phyloP scores from a whole-genome alignment of 1,140 invertebrate genomes.

The Aphidius gifuensis region DNA sequence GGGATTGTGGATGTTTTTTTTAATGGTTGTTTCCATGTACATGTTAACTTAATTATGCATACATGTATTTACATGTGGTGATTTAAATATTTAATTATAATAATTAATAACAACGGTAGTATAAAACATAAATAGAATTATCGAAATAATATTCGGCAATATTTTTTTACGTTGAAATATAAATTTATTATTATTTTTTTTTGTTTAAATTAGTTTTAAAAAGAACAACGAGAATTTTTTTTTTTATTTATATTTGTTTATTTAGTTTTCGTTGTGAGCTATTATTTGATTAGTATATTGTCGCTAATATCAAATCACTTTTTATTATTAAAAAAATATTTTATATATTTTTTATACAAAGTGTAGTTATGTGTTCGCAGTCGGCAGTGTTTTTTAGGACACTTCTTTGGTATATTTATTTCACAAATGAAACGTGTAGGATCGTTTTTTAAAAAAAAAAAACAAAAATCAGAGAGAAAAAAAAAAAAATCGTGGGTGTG shows the following conservation, averaged over 20 bases:
- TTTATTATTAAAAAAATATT: background rate
- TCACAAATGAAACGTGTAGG: background rate
- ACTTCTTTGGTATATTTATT: conserved; percentile 20
- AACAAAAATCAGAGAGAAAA: background rate
- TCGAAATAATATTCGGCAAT: conserved; percentile 10
- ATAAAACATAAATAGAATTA: conserved; percentile 11
- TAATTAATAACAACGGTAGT: conserved; percentile 7
- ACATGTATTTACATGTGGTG: conserved; percentile 17
- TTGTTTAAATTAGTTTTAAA: background rate
- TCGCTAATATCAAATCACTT: background rate
- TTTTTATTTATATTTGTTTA: background rate
- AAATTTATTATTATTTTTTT: background rate
- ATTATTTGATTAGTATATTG: too few species aligned
- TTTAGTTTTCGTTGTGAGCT: too few species aligned
- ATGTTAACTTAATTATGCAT: conserved; percentile 3
- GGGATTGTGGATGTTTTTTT: conserved; percentile 11
- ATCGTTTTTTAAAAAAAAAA: too few species aligned
- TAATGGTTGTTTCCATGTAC: conserved; percentile 3
- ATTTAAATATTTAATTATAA: conserved; percentile 9
- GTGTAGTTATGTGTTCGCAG: background rate
- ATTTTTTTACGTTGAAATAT: conserved; percentile 12
- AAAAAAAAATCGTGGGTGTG: too few species aligned
- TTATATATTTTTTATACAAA: background rate
- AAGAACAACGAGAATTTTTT: background rate
- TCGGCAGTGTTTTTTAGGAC: conserved; percentile 16